phyloP scores from a whole-genome alignment of 2,797 vertebrate species.

The Naso thynnoides region DNA sequence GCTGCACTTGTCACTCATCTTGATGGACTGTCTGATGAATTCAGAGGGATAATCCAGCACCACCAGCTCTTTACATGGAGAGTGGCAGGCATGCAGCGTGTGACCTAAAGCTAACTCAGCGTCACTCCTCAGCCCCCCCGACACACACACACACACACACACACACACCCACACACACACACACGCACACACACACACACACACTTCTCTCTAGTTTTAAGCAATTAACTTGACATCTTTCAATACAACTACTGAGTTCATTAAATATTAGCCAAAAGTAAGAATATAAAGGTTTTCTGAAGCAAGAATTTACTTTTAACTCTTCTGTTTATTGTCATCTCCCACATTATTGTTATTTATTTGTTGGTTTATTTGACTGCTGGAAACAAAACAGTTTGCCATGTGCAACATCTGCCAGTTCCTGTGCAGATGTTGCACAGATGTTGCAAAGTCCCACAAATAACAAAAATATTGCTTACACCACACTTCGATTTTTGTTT shows the following conservation, averaged over 20 bases:
- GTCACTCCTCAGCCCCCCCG: constrained; percentile 14
- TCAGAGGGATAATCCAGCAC: constrained; percentile 55
- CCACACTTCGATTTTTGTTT: background rate
- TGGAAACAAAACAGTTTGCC: too few species aligned
- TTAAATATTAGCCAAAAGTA: background rate
- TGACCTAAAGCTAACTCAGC: constrained; percentile 40
- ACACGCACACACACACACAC: too few species aligned
- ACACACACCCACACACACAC: too few species aligned
- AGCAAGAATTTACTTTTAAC: background rate
- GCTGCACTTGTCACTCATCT: constrained; percentile 63
- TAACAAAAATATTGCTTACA: background rate
- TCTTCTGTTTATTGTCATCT: background rate
- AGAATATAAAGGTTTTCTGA: background rate
- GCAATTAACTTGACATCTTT: background rate
- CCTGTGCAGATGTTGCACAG: background rate
- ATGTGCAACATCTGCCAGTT: background rate
- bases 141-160: too few species aligned
- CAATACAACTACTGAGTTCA: too few species aligned
- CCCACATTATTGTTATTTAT: background rate
- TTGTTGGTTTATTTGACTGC: background rate
- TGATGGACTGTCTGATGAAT: constrained; percentile 66
- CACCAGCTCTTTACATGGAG: constrained; percentile 16
- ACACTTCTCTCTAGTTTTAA: background rate
- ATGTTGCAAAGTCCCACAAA: too few species aligned
- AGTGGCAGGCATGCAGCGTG: constrained; percentile 27